A percentile compares a stretch with the other conserved stretches of the same genome.
phyloP scores from a whole-genome alignment of 2,113 vertebrate species.

The Seriola quinqueradiata region DNA sequence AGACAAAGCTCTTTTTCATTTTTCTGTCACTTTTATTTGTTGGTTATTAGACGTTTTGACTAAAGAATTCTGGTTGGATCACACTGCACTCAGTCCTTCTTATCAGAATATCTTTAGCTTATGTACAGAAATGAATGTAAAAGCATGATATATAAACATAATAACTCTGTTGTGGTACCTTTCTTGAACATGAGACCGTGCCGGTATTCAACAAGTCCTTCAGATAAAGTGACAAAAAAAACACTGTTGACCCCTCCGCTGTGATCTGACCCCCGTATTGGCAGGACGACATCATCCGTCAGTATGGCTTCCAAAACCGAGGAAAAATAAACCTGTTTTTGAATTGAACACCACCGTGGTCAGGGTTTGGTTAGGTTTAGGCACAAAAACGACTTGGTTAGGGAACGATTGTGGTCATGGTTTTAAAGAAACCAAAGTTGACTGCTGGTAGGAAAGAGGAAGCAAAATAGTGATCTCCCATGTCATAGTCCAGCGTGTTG shows the following conservation, averaged over 20 bases:
- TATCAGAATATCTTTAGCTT: background rate
- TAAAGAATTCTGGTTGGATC: background rate
- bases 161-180: background rate
- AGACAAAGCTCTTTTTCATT: background rate
- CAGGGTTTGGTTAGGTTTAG: background rate
- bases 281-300: background rate
- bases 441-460: background rate
- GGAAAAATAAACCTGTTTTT: constrained; percentile 1
- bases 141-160: background rate
- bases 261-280: background rate
- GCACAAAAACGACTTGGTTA: background rate
- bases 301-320: background rate
- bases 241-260: background rate
- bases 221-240: background rate
- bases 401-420: background rate
- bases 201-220: background rate
- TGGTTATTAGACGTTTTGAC: background rate
- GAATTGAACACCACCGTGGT: background rate
- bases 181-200: background rate
- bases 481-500: background rate
- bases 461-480: background rate
- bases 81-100: background rate
- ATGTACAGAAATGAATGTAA: background rate
- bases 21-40: background rate
- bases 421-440: background rate